A percentile compares a stretch with the other conserved stretches of the same genome.
phyloP scores from a whole-genome alignment of 1,140 invertebrate species.

The Branchinecta lindahli region DNA sequence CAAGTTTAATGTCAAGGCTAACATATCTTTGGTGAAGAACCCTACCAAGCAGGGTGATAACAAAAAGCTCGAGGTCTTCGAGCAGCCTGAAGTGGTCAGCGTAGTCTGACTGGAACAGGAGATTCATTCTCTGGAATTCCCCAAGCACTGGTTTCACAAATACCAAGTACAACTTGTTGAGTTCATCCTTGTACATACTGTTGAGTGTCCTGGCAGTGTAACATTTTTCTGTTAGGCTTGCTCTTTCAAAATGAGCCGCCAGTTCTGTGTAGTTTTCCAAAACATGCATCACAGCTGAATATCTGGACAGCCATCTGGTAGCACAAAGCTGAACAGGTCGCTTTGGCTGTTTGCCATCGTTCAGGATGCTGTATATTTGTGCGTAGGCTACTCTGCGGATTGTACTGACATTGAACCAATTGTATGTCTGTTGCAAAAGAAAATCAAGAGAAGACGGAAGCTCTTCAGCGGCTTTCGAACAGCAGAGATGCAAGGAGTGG shows the following conservation, averaged over 20 bases:
- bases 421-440: slow-evolving; percentile 5
- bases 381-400: slow-evolving; percentile 4
- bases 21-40: slow-evolving; percentile 8
- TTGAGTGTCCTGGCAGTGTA: slow-evolving; percentile 5
- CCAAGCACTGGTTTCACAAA: slow-evolving; percentile 8
- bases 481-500: slow-evolving; percentile 3
- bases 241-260: slow-evolving; percentile 8
- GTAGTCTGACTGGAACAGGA: slow-evolving; percentile 4
- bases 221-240: slow-evolving; percentile 6
- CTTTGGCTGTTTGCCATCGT: slow-evolving; percentile 4
- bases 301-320: slow-evolving; percentile 4
- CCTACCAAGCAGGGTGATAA: slow-evolving; percentile 1
- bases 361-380: slow-evolving; percentile 6
- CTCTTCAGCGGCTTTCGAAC: neutral
- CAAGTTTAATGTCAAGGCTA: slow-evolving; percentile 1
- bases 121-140: slow-evolving; percentile 9
- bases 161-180: slow-evolving; percentile 8
- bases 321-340: slow-evolving; percentile 4
- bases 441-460: slow-evolving; percentile 1
- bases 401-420: slow-evolving; percentile 5
- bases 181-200: slow-evolving; percentile 5
- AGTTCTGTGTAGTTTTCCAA: slow-evolving; percentile 4
- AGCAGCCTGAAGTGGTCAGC: slow-evolving; percentile 7
- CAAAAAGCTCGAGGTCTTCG: neutral
- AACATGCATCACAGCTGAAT: slow-evolving; percentile 5